phyloP scores from a whole-genome alignment of 2,113 vertebrate species.

The Galeopterus variegatus region DNA sequence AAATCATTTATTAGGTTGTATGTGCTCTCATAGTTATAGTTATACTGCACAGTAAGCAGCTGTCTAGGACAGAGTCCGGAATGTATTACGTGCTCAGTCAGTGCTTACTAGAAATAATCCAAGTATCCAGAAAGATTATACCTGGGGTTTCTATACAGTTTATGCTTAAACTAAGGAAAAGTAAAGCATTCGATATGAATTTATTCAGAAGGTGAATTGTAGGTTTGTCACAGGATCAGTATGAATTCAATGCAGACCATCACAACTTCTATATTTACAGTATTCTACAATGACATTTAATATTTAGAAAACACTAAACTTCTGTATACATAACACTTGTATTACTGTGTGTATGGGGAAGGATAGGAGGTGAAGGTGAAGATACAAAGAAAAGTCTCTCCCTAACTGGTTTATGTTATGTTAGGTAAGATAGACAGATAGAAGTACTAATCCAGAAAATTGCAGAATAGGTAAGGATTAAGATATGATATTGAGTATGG shows the following conservation, averaged over 20 bases:
- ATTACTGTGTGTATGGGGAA: background rate
- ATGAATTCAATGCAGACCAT: background rate
- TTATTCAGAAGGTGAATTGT: background rate
- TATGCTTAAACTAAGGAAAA: conserved; percentile 14
- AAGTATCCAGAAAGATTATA: background rate
- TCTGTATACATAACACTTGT: background rate
- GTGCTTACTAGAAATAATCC: background rate
- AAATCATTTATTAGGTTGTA: conserved; percentile 49
- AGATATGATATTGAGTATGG: background rate
- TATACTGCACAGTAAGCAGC: background rate
- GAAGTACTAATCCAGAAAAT: background rate
- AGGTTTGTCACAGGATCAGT: background rate
- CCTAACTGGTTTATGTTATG: background rate
- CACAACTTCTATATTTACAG: background rate
- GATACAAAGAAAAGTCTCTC: background rate
- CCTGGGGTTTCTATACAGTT: background rate
- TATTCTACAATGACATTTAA: conserved; percentile 20
- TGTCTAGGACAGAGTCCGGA: conserved; percentile 3
- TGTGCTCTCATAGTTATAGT: conserved; percentile 32
- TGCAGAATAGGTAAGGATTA: background rate
- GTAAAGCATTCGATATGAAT: background rate
- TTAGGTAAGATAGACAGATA: background rate
- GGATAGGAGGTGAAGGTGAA: background rate
- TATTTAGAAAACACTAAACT: conserved; percentile 57
- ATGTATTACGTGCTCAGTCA: background rate